phyloP scores from a whole-genome alignment of 1,140 invertebrate genomes.

The Drosophila nigromelanica region DNA sequence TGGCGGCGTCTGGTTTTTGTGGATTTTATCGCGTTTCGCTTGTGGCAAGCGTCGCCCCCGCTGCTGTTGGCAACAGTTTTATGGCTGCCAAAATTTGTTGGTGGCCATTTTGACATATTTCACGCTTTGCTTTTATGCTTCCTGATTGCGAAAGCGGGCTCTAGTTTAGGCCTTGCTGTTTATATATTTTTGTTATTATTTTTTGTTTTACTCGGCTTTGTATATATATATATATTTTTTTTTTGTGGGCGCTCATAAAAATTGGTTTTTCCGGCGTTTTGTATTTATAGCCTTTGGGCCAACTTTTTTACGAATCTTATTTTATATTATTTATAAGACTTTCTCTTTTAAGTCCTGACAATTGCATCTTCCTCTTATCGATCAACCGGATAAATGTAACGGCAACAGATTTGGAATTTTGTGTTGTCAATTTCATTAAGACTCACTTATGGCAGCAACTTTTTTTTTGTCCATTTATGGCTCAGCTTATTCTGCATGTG shows the following conservation, averaged over 20 bases:
- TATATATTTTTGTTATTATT: neutral
- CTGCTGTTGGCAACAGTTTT: constrained; percentile 43
- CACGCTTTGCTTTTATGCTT: constrained; percentile 49
- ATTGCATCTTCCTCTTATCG: constrained; percentile 12
- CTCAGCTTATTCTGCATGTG: constrained; percentile 40
- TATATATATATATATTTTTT: constrained; percentile 1
- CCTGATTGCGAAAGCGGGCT: constrained; percentile 8
- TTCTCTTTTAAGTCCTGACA: neutral
- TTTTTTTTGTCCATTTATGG: constrained; percentile 50
- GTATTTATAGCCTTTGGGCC: constrained; percentile 51
- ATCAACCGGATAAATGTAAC: constrained; percentile 22
- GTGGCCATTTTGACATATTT: constrained; percentile 55
- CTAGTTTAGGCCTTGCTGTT: constrained; percentile 21
- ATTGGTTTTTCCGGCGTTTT: constrained; percentile 6
- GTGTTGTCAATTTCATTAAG: constrained; percentile 39
- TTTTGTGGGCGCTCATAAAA: constrained; percentile 45
- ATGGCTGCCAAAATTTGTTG: constrained; percentile 31
- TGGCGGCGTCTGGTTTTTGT: constrained; percentile 4
- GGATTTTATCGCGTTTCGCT: constrained; percentile 16
- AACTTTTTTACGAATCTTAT: constrained; percentile 15
- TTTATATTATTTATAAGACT: neutral
- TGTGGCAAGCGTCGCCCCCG: neutral
- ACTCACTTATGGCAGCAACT: constrained; percentile 52
- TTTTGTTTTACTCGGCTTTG: constrained; percentile 11
- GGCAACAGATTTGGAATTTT: neutral